Percentiles rank a stretch among this genome's conserved stretches.
phyloP scores from a whole-genome alignment of 2,888 invertebrate genomes.

The Dicroscelio sp. region DNA sequence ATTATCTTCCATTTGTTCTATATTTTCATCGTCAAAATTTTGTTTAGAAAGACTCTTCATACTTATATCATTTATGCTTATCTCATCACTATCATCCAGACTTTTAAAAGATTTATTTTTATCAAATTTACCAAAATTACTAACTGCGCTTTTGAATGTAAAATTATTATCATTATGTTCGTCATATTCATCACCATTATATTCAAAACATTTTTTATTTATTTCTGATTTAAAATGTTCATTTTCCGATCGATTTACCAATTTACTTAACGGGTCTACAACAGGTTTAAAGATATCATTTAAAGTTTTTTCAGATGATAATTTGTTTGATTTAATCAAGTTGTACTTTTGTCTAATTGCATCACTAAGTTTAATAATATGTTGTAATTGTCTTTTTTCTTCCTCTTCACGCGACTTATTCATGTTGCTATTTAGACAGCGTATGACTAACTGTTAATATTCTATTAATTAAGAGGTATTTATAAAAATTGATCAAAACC shows the following conservation, averaged over 20 bases:
- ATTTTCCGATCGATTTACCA: not conserved
- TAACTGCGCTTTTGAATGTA: not conserved
- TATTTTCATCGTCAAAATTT: too few relatives aligned
- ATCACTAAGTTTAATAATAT: not conserved
- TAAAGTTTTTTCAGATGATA: not conserved
- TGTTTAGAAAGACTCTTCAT: too few relatives aligned
- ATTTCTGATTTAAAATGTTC: not conserved
- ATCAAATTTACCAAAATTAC: not conserved
- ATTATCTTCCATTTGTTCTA: too few relatives aligned
- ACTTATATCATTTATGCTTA: too few relatives aligned
- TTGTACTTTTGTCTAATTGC: not conserved
- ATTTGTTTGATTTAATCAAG: not conserved
- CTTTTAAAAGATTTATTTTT: too few relatives aligned
- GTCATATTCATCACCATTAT: too few relatives aligned
- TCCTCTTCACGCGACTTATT: conserved; percentile 45
- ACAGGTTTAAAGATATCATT: not conserved
- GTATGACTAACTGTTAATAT: not conserved
- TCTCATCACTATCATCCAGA: too few relatives aligned
- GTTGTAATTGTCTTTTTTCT: conserved; percentile 27
- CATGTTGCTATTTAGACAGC: conserved; percentile 53
- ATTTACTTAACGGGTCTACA: not conserved
- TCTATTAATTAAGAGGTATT: conserved; percentile 24
- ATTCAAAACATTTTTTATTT: not conserved
- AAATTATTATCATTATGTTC: not conserved
- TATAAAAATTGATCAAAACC: conserved; percentile 58